phyloP scores from a whole-genome alignment of 2,888 invertebrate genomes.

The Phlogophora meticulosa region DNA sequence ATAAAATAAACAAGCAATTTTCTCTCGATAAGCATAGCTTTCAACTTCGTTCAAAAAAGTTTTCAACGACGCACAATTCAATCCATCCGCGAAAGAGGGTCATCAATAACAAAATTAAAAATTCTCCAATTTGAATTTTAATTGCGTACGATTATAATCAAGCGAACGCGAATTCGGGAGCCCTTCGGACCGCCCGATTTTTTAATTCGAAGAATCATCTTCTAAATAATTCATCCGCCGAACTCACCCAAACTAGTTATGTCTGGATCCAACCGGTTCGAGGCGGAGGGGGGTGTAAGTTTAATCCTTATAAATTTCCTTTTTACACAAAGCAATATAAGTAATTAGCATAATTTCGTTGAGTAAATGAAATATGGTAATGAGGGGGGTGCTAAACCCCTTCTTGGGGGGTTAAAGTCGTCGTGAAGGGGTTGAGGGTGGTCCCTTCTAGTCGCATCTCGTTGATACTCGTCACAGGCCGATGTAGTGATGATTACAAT shows the following conservation, averaged over 20 bases:
- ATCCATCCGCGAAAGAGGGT: conserved; percentile 84
- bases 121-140: conserved; percentile 90
- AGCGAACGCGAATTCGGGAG: conserved; percentile 85
- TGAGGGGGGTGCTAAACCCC: conserved; percentile 87
- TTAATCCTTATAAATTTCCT: conserved; percentile 92
- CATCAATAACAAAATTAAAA: conserved; percentile 91
- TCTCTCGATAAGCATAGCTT: conserved; percentile 77
- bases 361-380: conserved; percentile 92
- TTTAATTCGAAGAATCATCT: conserved; percentile 83
- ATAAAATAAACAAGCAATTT: conserved; percentile 82
- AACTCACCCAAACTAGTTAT: conserved; percentile 82
- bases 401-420: conserved; percentile 79
- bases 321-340: conserved; percentile 92
- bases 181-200: conserved; percentile 76
- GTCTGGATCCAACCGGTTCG: conserved; percentile 77
- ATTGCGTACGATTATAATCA: conserved; percentile 90
- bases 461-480: conserved; percentile 88
- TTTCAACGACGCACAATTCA: conserved; percentile 86
- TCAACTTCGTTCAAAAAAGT: conserved; percentile 79
- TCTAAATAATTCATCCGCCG: conserved; percentile 85
- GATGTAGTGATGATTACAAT: conserved; percentile 91
- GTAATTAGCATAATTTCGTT: conserved; percentile 92
- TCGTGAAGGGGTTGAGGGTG: conserved; percentile 76
- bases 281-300: conserved; percentile 83
- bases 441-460: conserved; percentile 89